Conservation (phyloP, 2,888 invertebrate species). For the Linnaemya tessellans region DNA sequence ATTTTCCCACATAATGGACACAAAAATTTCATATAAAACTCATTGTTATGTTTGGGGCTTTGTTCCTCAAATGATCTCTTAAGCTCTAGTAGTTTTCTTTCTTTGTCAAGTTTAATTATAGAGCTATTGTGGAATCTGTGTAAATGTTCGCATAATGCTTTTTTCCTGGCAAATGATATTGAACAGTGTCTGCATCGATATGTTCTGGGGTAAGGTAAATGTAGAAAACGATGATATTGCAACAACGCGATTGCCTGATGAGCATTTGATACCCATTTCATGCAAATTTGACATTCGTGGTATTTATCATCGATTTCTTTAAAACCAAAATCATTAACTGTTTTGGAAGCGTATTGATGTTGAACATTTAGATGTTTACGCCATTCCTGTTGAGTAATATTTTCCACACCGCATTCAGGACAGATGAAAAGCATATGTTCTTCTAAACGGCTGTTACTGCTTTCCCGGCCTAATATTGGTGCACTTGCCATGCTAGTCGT, state of each 20-base stretch:
- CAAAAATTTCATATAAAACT: conserved; percentile 73
- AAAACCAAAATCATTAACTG: conserved; percentile 77
- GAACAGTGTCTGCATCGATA: conserved; percentile 79
- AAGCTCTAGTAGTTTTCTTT: conserved; percentile 72
- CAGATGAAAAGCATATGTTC: conserved; percentile 79
- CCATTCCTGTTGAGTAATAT: conserved; percentile 78
- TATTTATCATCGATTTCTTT: conserved; percentile 77
- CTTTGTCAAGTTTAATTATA: conserved; percentile 74
- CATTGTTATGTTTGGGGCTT: conserved; percentile 60
- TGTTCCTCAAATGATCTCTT: conserved; percentile 20
- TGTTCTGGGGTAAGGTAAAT: conserved; percentile 77
- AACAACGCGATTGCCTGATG: conserved; percentile 78
- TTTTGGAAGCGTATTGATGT: conserved; percentile 78
- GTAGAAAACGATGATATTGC: conserved; percentile 80
- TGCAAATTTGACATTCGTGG: conserved; percentile 79
- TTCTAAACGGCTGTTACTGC: conserved; percentile 76
- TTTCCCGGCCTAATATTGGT: background rate
- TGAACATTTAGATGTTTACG: conserved; percentile 77
- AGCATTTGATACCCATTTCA: conserved; percentile 79
- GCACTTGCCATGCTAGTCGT: background rate
- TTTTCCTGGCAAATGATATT: conserved; percentile 76
- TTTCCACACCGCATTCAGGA: conserved; percentile 79
- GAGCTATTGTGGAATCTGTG: conserved; percentile 56
- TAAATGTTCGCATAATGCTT: conserved; percentile 76
- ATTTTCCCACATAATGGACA: conserved; percentile 79